Evolutionary conservation across 2,888 invertebrate genomes (phyloP), one percentile per base, ranked within the genome.

Genomic region (Spisula solida): DNA sequence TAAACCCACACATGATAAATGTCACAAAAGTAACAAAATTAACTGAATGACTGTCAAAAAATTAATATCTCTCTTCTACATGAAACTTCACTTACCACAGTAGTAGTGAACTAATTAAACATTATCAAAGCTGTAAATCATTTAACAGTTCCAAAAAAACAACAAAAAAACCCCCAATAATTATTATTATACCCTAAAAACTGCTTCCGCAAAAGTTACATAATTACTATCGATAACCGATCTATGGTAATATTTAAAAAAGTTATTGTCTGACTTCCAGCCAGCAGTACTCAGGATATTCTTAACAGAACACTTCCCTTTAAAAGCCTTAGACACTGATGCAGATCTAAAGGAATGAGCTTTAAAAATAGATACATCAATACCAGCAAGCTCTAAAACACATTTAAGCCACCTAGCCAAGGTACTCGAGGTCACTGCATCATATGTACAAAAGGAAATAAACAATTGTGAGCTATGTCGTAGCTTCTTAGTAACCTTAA

Each of bases 391-490:
- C 10, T 80, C 12, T 75, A 88, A 34, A 10, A 88, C 82, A 56
- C 41, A 20, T 41, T 56, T 86, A 8, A 89, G 47, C 89, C 90
- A 92, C 18, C 86, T 82, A 34, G 89, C 86, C 16, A 86, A 12
- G 31, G 89, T 86, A 81, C 90, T 82, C 14, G 88, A 56, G 16
- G 85, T 83, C 12, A 90, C 87, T 16, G 82, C 60, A 10, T 87
- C 78, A 51, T n/a, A 87, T 25, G 88, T 86, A 60, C 41, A 66
- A 84, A 60, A 92, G 18, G 91, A 92, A 20, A 90, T 79, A 66
- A 82, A 79, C n/a, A 83, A 47, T 47, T 87, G 60, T 4, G 31
- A 34, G 12, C 14, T 31, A 31, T 60, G 55, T 56, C 82, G 51
- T n/a, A 82, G 16, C 18, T 78, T 66, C 55, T 80, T 66, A 31